Evolutionary conservation across 2,888 invertebrate genomes (phyloP).

Genomic region (Lomographa bimaculata): DNA sequence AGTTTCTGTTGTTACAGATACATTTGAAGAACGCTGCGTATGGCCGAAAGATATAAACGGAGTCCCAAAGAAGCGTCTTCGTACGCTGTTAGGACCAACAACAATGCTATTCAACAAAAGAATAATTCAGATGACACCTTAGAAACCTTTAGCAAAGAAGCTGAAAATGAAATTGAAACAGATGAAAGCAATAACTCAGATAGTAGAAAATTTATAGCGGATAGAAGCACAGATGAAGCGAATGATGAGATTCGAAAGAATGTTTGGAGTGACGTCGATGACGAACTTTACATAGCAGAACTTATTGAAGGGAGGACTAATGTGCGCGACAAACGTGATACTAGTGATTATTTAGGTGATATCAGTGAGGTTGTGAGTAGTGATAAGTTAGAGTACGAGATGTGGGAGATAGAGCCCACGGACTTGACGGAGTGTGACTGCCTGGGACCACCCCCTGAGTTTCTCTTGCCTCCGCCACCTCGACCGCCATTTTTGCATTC

Average conservation of each 20-base stretch:
- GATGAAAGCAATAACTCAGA: slow-evolving; percentile 28
- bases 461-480: slow-evolving; percentile 89
- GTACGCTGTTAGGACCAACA: slow-evolving; percentile 71
- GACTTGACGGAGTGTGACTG: slow-evolving; percentile 90
- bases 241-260: slow-evolving; percentile 71
- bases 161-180: slow-evolving; percentile 43
- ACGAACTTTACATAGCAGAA: slow-evolving; percentile 79
- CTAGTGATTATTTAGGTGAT: slow-evolving; percentile 69
- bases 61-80: slow-evolving; percentile 74
- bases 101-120: slow-evolving; percentile 30
- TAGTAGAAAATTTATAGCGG: slow-evolving; percentile 15
- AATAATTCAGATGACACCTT: slow-evolving; percentile 14
- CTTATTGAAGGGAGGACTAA: slow-evolving; percentile 72
- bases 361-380: slow-evolving; percentile 82
- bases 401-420: slow-evolving; percentile 89
- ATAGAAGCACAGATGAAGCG: slow-evolving; percentile 64
- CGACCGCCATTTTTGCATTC: slow-evolving; percentile 88
- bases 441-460: slow-evolving; percentile 89
- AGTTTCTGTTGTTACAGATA: slow-evolving; percentile 71
- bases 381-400: slow-evolving; percentile 83
- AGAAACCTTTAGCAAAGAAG: slow-evolving; percentile 28
- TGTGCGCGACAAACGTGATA: slow-evolving; percentile 79
- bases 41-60: slow-evolving; percentile 70
- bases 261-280: slow-evolving; percentile 78
- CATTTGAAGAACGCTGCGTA: slow-evolving; percentile 69